Percentiles rank a stretch among this genome's conserved stretches.
Conservation (phyloP, 2,888 invertebrate genomes). For the Brenthis daphne region DNA sequence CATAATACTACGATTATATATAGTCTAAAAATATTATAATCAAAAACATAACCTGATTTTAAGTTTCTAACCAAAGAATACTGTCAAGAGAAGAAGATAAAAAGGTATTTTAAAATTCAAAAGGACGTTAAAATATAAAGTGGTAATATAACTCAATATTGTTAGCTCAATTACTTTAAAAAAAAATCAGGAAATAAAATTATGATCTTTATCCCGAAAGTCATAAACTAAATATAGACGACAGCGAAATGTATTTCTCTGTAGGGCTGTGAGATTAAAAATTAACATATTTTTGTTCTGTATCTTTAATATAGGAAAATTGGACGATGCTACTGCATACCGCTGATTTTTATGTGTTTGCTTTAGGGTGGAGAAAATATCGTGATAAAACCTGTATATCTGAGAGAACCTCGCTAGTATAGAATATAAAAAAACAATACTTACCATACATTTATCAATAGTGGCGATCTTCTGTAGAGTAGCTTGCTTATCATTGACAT, state of each 20-base stretch:
- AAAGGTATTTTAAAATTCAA: constrained; percentile 10
- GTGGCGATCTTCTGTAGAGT: constrained; percentile 42
- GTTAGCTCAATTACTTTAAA: constrained; percentile 21
- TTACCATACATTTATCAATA: constrained; percentile 61
- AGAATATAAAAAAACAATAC: constrained; percentile 36
- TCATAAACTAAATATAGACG: constrained; percentile 32
- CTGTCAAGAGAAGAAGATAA: not conserved
- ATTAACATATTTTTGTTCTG: not conserved
- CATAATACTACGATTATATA: too few species aligned
- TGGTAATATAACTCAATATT: constrained; percentile 32
- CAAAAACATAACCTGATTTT: not conserved
- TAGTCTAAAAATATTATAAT: too few species aligned
- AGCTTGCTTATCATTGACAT: constrained; percentile 19
- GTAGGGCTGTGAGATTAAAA: constrained; percentile 4
- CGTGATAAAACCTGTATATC: too few species aligned
- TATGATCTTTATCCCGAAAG: constrained; percentile 10
- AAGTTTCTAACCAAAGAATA: not conserved
- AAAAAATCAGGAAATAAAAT: constrained; percentile 22
- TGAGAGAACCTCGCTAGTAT: too few species aligned
- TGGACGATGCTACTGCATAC: not conserved
- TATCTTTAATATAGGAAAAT: not conserved
- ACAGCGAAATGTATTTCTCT: constrained; percentile 37
- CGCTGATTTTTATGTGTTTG: not conserved
- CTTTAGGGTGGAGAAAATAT: not conserved
- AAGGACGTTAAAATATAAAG: constrained; percentile 17